A percentile compares a stretch with the other conserved stretches of the same genome.
These are phyloP conservation scores for Pogonus chalceus DNA, from an alignment of 1,140 invertebrate species.

Conservation along the genomic window DNA sequence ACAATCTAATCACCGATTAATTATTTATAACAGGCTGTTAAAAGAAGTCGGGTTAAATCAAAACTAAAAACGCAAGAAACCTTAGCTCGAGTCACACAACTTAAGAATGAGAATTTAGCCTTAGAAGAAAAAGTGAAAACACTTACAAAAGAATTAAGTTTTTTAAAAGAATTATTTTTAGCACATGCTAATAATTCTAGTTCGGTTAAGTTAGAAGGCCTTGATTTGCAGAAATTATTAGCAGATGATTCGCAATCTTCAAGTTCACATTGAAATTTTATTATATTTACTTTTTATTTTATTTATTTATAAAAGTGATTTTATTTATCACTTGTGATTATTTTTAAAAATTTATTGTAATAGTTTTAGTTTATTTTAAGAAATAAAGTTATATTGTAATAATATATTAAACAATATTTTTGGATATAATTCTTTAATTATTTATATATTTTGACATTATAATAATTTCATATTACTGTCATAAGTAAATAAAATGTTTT, in stretches of 20 bases:
- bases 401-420: too few relatives aligned
- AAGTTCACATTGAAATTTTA: background rate
- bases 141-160: constrained; percentile 72
- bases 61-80: constrained; percentile 75
- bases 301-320: background rate
- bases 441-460: too few relatives aligned
- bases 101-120: constrained; percentile 73
- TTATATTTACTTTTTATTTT: background rate
- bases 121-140: constrained; percentile 79
- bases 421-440: too few relatives aligned
- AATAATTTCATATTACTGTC: too few relatives aligned
- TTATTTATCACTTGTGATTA: too few relatives aligned
- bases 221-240: constrained; percentile 44
- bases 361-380: too few relatives aligned
- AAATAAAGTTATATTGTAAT: too few relatives aligned
- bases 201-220: constrained; percentile 38
- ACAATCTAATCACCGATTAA: constrained; percentile 5
- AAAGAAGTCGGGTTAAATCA: constrained; percentile 78
- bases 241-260: constrained; percentile 30
- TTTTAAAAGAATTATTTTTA: constrained; percentile 79
- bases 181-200: constrained; percentile 57
- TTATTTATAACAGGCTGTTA: constrained; percentile 58
- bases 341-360: too few relatives aligned
- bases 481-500: too few relatives aligned
- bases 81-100: constrained; percentile 60